These are phyloP conservation scores for Phymatocera aterrima DNA, from an alignment of 2,888 invertebrate species.

Conservation along the genomic window DNA sequence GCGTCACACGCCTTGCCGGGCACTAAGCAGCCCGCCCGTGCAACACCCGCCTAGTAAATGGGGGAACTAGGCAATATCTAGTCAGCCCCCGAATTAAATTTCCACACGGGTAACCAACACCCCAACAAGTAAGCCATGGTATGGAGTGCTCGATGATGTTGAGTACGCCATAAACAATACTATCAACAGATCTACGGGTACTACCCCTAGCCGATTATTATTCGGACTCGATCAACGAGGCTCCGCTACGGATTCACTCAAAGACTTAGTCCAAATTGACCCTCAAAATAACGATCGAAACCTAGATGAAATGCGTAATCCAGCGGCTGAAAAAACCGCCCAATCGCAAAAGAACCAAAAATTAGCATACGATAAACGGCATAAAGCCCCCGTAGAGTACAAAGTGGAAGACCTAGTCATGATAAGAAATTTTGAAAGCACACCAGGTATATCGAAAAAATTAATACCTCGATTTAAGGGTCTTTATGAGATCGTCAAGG, in stretches of 20 bases:
- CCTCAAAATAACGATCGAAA: conserved; percentile 13
- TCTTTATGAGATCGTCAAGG: conserved; percentile 6
- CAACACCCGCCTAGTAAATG: not conserved
- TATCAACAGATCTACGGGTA: not conserved
- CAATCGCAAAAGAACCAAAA: not conserved
- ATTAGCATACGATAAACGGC: not conserved
- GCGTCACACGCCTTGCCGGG: not conserved
- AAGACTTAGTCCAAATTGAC: conserved; percentile 46
- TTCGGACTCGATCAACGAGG: conserved; percentile 14
- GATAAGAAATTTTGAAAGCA: conserved; percentile 5
- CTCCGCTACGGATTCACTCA: not conserved
- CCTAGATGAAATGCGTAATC: conserved; percentile 11
- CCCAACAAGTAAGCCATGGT: not conserved
- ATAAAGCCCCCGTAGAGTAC: not conserved
- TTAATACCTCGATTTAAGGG: conserved; percentile 12
- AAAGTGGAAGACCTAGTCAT: not conserved
- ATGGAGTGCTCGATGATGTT: not conserved
- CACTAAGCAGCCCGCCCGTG: not conserved
- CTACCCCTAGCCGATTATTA: not conserved
- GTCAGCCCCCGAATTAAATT: not conserved
- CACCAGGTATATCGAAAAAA: not conserved
- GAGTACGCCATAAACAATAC: not conserved
- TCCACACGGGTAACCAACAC: not conserved
- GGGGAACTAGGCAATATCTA: not conserved
- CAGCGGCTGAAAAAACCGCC: conserved; percentile 37